Evolutionary conservation across 64 coral and sea anemone species (phyloP).

Genomic region (Montipora foliosa): DNA sequence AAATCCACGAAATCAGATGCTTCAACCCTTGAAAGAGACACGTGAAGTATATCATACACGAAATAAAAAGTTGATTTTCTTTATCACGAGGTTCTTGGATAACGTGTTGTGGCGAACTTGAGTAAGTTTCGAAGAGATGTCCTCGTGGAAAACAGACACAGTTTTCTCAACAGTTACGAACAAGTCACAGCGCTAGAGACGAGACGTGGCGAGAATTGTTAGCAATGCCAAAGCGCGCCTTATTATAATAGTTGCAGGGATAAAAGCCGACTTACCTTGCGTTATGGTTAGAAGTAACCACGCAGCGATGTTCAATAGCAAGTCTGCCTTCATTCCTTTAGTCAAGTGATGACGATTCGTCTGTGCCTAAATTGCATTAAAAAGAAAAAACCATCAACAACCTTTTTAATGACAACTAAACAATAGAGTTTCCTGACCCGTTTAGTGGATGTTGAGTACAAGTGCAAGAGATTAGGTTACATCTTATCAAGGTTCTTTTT

Average conservation of each 20-base stretch:
- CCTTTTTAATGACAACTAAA: conserved; percentile 27
- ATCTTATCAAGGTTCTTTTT: background rate
- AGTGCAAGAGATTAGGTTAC: conserved; percentile 7
- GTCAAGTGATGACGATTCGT: background rate
- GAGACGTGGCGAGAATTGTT: no score
- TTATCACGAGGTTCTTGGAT: no score
- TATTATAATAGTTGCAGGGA: background rate
- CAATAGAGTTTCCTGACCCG: conserved; percentile 10
- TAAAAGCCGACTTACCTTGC: conserved; percentile 8
- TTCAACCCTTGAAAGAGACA: no score
- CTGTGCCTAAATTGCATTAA: conserved; percentile 58
- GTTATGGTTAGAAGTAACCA: background rate
- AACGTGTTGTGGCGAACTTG: no score
- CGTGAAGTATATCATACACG: no score
- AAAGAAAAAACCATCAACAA: conserved; percentile 31
- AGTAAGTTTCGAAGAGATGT: no score
- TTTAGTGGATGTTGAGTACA: conserved; percentile 45
- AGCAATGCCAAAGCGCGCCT: background rate
- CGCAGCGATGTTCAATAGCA: background rate
- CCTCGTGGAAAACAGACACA: no score
- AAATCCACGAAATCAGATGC: no score
- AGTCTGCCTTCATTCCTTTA: conserved; percentile 16
- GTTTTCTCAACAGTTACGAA: no score
- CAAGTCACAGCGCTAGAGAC: no score
- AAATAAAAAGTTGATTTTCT: no score